Evolutionary conservation across 2,888 invertebrate species (phyloP).

Genomic region (Cantharis flavilabris): DNA sequence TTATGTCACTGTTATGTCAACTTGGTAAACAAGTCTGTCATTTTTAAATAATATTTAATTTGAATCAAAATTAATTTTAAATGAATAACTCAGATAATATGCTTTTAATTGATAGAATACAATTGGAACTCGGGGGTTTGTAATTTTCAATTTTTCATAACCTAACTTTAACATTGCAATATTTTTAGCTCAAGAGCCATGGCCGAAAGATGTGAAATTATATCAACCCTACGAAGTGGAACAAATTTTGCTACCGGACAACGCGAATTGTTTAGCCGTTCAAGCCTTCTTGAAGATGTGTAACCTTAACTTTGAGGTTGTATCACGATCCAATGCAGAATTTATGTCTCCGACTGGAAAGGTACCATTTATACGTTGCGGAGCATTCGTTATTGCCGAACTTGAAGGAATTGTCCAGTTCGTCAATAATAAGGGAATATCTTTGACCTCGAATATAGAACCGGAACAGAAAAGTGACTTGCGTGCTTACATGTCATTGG

Average conservation of each 20-base stretch:
- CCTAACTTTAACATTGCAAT: slow-evolving; percentile 26
- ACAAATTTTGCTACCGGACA: slow-evolving; percentile 92
- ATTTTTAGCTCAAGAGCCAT: slow-evolving; percentile 79
- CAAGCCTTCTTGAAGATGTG: slow-evolving; percentile 95
- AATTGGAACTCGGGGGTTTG: slow-evolving; percentile 35
- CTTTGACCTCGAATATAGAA: slow-evolving; percentile 72
- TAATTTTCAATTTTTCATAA: neutral
- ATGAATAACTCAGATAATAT: slow-evolving; percentile 5
- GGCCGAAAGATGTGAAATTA: slow-evolving; percentile 85
- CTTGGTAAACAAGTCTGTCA: neutral
- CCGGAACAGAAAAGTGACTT: slow-evolving; percentile 85
- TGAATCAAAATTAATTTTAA: neutral
- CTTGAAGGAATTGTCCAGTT: slow-evolving; percentile 91
- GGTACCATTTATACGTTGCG: slow-evolving; percentile 91
- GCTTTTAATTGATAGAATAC: slow-evolving; percentile 33
- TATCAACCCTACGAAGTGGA: slow-evolving; percentile 92
- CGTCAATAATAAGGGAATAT: slow-evolving; percentile 81
- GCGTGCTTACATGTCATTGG: slow-evolving; percentile 90
- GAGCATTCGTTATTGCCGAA: slow-evolving; percentile 86
- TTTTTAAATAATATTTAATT: neutral
- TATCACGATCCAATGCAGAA: slow-evolving; percentile 89
- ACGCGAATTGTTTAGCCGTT: slow-evolving; percentile 90
- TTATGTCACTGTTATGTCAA: neutral
- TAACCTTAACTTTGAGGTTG: slow-evolving; percentile 78
- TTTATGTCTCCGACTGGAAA: slow-evolving; percentile 95